A percentile compares a stretch with the other conserved stretches of the same genome.
Evolutionary conservation across 2,113 vertebrate genomes (phyloP).

Genomic region (Dryoscopus gambensis): DNA sequence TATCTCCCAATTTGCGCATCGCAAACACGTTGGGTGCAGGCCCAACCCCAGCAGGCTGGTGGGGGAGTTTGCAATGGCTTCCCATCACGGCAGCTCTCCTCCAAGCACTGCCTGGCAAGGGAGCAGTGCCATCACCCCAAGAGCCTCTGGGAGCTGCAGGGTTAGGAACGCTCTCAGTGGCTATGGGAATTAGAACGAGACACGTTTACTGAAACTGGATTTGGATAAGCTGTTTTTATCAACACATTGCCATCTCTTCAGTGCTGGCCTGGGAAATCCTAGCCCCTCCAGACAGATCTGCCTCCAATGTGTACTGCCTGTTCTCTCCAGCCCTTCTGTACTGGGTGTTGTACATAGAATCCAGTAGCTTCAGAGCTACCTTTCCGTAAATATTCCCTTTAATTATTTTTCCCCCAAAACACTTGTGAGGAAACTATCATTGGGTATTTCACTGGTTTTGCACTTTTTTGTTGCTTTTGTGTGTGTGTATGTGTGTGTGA

Average conservation of each 20-base stretch:
- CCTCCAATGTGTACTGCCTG: rapidly evolving
- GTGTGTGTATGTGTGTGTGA: neutral
- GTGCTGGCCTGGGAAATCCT: neutral
- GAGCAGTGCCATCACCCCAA: rapidly evolving
- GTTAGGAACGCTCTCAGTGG: neutral
- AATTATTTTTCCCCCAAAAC: neutral
- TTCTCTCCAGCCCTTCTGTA: neutral
- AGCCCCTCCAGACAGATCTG: neutral
- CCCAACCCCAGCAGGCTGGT: neutral
- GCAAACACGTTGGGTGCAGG: neutral
- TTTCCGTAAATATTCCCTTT: neutral
- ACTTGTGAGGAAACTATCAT: neutral
- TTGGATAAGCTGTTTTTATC: neutral
- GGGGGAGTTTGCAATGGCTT: neutral
- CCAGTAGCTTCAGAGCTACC: neutral
- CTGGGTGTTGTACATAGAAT: rapidly evolving
- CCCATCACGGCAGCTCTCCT: neutral
- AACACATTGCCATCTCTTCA: neutral
- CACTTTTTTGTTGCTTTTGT: neutral
- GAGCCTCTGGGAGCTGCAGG: neutral
- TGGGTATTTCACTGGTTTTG: neutral
- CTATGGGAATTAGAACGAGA: neutral
- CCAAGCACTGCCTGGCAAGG: rapidly evolving
- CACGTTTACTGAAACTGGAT: neutral
- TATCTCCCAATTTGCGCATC: neutral